phyloP scores from a whole-genome alignment of 1,140 invertebrate species.

The Tetranychus urticae region DNA sequence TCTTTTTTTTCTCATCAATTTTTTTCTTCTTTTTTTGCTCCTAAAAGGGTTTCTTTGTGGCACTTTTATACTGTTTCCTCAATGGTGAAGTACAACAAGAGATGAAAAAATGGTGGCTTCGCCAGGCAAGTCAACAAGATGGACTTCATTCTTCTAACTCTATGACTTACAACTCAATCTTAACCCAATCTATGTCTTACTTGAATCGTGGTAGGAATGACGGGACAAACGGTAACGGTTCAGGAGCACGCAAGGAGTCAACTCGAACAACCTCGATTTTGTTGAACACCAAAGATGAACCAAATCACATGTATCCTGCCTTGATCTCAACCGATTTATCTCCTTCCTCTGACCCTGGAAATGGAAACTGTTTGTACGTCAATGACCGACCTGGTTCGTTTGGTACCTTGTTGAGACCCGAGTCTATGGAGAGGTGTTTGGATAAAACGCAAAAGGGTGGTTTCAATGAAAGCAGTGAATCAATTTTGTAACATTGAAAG shows the following conservation, averaged over 20 bases:
- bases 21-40: background rate
- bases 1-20: background rate
- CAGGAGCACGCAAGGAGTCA: background rate
- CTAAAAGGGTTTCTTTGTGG: constrained; percentile 37
- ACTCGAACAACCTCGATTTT: too few relatives aligned
- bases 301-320: background rate
- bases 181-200: constrained; percentile 12
- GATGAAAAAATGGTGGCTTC: constrained; percentile 18
- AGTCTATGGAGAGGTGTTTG: too few relatives aligned
- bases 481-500: too few relatives aligned
- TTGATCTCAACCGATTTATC: background rate
- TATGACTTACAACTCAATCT: constrained; percentile 9
- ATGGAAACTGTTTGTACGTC: too few relatives aligned
- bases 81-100: constrained; percentile 37
- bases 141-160: background rate
- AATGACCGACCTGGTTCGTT: too few relatives aligned
- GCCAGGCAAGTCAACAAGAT: background rate
- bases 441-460: too few relatives aligned
- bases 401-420: too few relatives aligned
- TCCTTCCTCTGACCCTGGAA: background rate
- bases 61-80: constrained; percentile 39
- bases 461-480: too few relatives aligned
- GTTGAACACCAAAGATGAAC: background rate
- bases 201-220: constrained; percentile 7
- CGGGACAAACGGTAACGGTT: background rate